These are phyloP conservation scores for Rafetus swinhoei DNA, from an alignment of 2,113 vertebrate species.

Conservation along the genomic window DNA sequence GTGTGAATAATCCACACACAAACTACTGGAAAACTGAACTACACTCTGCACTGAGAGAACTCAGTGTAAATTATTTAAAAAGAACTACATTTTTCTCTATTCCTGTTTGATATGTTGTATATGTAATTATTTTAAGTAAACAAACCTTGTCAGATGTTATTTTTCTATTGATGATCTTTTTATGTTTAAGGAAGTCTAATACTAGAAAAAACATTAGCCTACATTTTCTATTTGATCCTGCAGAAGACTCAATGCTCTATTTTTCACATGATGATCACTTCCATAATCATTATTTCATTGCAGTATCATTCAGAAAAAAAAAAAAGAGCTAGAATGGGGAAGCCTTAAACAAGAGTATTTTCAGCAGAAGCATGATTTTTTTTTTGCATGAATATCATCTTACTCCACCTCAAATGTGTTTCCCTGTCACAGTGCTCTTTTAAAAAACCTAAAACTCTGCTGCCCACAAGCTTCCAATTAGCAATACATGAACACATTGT, in stretches of 20 bases:
- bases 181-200: neutral
- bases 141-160: neutral
- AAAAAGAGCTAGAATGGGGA: neutral
- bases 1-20: neutral
- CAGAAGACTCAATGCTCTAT: no score
- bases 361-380: neutral
- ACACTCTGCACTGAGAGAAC: neutral
- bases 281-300: fast-evolving
- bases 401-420: neutral
- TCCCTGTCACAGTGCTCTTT: neutral
- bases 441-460: neutral
- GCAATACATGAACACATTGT: neutral
- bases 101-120: no score
- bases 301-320: neutral
- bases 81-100: neutral
- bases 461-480: neutral
- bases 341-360: neutral
- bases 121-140: no score
- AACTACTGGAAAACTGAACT: neutral
- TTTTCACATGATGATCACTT: no score
- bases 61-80: neutral
- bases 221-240: neutral
- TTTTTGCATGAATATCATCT: neutral
- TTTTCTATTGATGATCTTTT: neutral
- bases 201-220: neutral